Base-by-base conservation (phyloP, 1,140 invertebrate genomes). In the Diploscapter pachys region DNA sequence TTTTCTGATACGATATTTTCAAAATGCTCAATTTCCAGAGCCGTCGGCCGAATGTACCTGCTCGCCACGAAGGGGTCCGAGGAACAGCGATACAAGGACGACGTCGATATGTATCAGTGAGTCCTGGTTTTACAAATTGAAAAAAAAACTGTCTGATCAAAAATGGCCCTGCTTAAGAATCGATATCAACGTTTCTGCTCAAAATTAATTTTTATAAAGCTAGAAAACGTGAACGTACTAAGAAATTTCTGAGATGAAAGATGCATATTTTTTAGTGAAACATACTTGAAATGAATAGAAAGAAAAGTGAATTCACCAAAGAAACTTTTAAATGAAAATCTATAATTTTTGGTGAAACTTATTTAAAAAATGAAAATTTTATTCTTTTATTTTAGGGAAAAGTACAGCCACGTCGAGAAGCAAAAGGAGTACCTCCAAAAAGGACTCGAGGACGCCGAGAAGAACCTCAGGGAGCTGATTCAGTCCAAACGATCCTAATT, bases 41-140 rank as follows among this genome's bases (percentile, higher is more conserved):
- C 31, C 31, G 68, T 75, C 9, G 74, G 74, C 4, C 57, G 74
- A 73, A 75, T 71, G 68, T 75, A 71, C n/a, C n/a, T 75, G 6
- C 68, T 75, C 5, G 57, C 67, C 5, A 56, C 57, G 48, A 70
- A 75, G 52, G 9, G 56, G 4, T 61, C 51, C 8, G 74, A 75
- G 13, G 52, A 71, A 8, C 31, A 59, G 4, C 11, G 68, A 63
- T 69, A 75, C 54, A 49, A 64, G 31, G 6, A 56, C 2, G 74
- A 75, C 57, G 74, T 69, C 31, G 52, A 63, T 61, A 54, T 71
- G n/a, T 75, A 52, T 13, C 63, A 75, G 73, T 74, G 48, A 50
- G 72, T 67, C 6, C 51, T 51, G 31, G 31, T 31, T n/a, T 56
- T 54, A 5, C 31, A 3, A 2, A 63, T 6, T 72, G 5, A 49